Evolutionary conservation across 2,797 vertebrate genomes (phyloP).

Genomic region (Phoxinus dragarum): DNA sequence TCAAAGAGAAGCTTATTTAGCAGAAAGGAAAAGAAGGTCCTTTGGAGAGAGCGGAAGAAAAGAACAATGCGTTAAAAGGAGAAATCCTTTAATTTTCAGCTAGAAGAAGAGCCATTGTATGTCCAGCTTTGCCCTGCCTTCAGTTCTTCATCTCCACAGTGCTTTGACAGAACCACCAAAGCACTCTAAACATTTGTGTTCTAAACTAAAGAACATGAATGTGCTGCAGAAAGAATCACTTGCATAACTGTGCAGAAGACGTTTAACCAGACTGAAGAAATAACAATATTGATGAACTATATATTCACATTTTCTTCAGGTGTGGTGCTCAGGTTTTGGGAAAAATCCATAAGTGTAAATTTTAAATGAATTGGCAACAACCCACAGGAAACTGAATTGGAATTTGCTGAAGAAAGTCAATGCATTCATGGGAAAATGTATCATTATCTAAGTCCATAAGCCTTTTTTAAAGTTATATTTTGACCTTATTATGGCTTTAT

Average conservation of each 20-base stretch:
- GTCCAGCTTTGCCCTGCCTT: constrained; percentile 53
- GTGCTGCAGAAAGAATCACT: constrained; percentile 28
- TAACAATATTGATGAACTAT: background rate
- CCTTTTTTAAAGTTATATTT: background rate
- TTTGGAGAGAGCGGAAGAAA: constrained; percentile 85
- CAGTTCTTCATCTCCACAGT: constrained; percentile 30
- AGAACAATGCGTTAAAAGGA: constrained; percentile 82
- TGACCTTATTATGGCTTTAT: no score
- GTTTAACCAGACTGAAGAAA: background rate
- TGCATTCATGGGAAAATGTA: background rate
- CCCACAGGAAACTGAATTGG: background rate
- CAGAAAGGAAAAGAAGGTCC: constrained; percentile 84
- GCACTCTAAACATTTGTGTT: constrained; percentile 34
- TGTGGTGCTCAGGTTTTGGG: background rate
- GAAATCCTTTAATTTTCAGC: constrained; percentile 86
- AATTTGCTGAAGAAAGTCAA: background rate
- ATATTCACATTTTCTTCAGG: background rate
- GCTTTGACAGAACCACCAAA: constrained; percentile 48
- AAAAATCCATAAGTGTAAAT: background rate
- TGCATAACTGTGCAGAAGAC: background rate
- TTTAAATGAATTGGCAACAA: background rate
- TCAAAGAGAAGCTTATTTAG: constrained; percentile 88
- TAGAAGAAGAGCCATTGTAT: constrained; percentile 70
- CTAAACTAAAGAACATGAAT: constrained; percentile 15
- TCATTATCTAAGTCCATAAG: no score